Evolutionary conservation across 2,113 vertebrate species (phyloP).

Genomic region (Hippocampus guttulatus): DNA sequence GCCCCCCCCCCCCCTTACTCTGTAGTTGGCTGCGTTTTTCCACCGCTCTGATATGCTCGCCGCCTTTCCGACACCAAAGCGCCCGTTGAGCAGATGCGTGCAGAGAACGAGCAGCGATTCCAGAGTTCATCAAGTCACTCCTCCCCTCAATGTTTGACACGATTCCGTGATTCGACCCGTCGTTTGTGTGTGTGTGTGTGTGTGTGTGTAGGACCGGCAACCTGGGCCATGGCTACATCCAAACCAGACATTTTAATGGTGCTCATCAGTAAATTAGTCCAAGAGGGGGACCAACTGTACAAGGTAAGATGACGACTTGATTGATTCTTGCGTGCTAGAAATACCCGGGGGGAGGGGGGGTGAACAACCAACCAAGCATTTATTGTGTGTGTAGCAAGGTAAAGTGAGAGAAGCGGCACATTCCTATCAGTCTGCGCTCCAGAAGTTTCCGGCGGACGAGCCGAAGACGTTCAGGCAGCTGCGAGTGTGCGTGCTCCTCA

Average conservation of each 20-base stretch:
- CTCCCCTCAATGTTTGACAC: background rate
- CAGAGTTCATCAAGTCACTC: too few relatives aligned
- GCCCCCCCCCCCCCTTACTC: too few relatives aligned
- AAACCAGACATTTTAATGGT: slow-evolving; percentile 99
- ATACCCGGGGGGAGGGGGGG: too few relatives aligned
- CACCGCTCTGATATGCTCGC: too few relatives aligned
- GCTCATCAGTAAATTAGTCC: slow-evolving; percentile 96
- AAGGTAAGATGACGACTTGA: slow-evolving; percentile 76
- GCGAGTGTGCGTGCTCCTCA: slow-evolving; percentile 93
- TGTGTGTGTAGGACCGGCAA: slow-evolving; percentile 84
- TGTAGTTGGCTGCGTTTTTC: too few relatives aligned
- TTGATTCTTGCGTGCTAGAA: too few relatives aligned
- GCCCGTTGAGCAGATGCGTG: background rate
- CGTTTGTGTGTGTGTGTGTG: slow-evolving; percentile 19
- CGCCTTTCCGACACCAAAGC: background rate
- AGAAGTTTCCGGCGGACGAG: slow-evolving; percentile 97
- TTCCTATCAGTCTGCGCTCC: slow-evolving; percentile 93
- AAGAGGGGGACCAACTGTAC: slow-evolving; percentile 95
- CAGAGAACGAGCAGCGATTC: too few relatives aligned
- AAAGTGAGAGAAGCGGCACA: slow-evolving; percentile 93
- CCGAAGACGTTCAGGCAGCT: slow-evolving; percentile 93
- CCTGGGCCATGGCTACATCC: slow-evolving; percentile 99
- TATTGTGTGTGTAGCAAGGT: slow-evolving; percentile 77
- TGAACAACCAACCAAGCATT: background rate
- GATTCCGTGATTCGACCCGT: background rate